A percentile compares a stretch with the other conserved stretches of the same genome.
phyloP scores from a whole-genome alignment of 2,113 vertebrate genomes.

The Pelecanus crispus region DNA sequence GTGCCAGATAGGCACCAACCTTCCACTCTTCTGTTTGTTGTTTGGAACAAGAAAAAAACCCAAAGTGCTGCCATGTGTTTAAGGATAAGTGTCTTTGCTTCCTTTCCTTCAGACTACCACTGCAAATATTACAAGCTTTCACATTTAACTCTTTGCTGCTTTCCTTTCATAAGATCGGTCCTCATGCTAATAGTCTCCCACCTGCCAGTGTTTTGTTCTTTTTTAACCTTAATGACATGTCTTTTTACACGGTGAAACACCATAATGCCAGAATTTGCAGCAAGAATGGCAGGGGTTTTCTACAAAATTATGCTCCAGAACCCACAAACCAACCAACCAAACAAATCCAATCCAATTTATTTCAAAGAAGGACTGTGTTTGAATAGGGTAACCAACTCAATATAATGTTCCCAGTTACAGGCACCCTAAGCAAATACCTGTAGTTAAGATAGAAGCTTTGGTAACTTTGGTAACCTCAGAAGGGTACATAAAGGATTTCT shows the following conservation, averaged over 20 bases:
- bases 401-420: background rate
- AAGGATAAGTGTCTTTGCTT: background rate
- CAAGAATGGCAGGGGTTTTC: background rate
- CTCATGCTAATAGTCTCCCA: background rate
- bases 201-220: background rate
- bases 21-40: background rate
- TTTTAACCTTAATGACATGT: background rate
- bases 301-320: background rate
- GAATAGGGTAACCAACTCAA: background rate
- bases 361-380: background rate
- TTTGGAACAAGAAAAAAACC: background rate
- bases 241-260: background rate
- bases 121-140: background rate
- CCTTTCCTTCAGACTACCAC: background rate
- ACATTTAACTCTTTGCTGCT: background rate
- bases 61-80: background rate
- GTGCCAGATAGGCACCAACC: background rate
- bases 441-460: background rate
- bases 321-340: background rate
- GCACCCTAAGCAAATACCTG: background rate
- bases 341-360: background rate
- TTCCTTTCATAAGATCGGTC: background rate
- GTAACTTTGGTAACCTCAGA: background rate
- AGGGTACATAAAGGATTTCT: background rate
- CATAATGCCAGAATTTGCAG: background rate